phyloP scores from a whole-genome alignment of 2,888 invertebrate genomes.

The Chironomus riparius region DNA sequence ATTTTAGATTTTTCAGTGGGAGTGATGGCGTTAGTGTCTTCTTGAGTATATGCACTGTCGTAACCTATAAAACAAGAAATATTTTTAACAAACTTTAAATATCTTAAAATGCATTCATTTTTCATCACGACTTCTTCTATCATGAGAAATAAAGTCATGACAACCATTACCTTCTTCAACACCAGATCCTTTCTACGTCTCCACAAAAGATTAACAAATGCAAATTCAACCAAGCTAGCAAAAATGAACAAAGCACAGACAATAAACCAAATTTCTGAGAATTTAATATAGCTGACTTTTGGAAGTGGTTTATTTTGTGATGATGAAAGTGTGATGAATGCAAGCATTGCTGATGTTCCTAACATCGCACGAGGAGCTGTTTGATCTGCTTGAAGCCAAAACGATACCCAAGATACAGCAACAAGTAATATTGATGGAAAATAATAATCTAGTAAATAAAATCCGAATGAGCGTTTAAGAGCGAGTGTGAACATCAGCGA shows the following conservation, averaged over 20 bases:
- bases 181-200: slow-evolving; percentile 54
- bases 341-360: slow-evolving; percentile 47
- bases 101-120: too few relatives aligned
- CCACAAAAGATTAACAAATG: slow-evolving; percentile 84
- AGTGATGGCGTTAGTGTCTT: slow-evolving; percentile 72
- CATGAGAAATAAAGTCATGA: too few relatives aligned
- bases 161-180: slow-evolving; percentile 37
- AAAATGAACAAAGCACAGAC: slow-evolving; percentile 78
- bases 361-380: slow-evolving; percentile 72
- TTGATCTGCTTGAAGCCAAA: slow-evolving; percentile 81
- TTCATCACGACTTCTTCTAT: too few relatives aligned
- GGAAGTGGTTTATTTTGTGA: slow-evolving; percentile 77
- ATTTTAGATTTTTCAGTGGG: slow-evolving; percentile 55
- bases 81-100: too few relatives aligned
- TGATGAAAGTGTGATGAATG: slow-evolving; percentile 78
- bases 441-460: slow-evolving; percentile 81
- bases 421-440: slow-evolving; percentile 80
- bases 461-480: slow-evolving; percentile 71
- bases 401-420: slow-evolving; percentile 80
- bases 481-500: slow-evolving; percentile 69
- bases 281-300: slow-evolving; percentile 83
- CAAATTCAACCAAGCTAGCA: slow-evolving; percentile 76
- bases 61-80: too few relatives aligned
- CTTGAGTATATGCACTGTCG: slow-evolving; percentile 55
- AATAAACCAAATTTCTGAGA: slow-evolving; percentile 83